Conservation (phyloP, 2,888 invertebrate genomes). For the Julus scandinavius region DNA sequence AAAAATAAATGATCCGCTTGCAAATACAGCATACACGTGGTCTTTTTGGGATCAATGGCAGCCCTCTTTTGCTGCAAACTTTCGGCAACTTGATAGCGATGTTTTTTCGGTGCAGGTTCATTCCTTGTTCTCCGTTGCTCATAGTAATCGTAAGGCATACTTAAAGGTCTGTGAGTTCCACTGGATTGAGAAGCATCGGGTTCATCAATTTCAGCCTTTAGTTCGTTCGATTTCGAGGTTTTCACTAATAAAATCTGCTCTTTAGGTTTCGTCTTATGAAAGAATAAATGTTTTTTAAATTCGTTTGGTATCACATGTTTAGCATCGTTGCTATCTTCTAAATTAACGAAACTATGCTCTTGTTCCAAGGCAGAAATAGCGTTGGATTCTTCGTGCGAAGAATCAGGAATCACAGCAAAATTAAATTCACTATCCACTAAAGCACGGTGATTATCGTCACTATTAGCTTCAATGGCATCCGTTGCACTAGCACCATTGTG, state of each 20-base stretch:
- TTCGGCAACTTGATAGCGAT: constrained; percentile 48
- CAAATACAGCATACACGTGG: constrained; percentile 93
- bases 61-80: constrained; percentile 59
- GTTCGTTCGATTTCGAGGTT: constrained; percentile 22
- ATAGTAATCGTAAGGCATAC: constrained; percentile 53
- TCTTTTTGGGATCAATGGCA: constrained; percentile 84
- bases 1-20: constrained; percentile 95
- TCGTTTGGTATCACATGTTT: constrained; percentile 50
- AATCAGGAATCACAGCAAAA: constrained; percentile 52
- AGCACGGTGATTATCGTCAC: constrained; percentile 39
- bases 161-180: constrained; percentile 14
- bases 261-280: constrained; percentile 46
- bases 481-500: constrained; percentile 42
- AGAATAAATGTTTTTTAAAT: constrained; percentile 47
- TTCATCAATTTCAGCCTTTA: neutral
- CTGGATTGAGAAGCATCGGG: neutral
- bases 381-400: constrained; percentile 48
- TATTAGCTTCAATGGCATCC: neutral
- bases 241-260: constrained; percentile 39
- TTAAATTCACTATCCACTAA: constrained; percentile 35
- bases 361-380: constrained; percentile 52
- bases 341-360: constrained; percentile 48
- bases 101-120: constrained; percentile 28
- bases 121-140: neutral
- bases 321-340: constrained; percentile 42